Base-by-base conservation (phyloP, 2,888 invertebrate genomes). In the Hedychridium roseum region DNA sequence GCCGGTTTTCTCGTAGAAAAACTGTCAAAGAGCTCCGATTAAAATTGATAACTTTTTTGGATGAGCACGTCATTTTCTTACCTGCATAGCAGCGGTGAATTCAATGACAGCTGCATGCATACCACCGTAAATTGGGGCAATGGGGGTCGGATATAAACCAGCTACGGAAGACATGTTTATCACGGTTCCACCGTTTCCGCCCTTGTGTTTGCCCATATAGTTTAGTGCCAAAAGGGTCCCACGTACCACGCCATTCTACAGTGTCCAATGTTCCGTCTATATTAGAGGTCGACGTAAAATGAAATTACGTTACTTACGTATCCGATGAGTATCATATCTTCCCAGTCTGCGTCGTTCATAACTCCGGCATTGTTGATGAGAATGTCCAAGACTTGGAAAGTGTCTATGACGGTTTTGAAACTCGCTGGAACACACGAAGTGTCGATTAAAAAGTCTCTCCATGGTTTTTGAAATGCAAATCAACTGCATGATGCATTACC, bases 111-210 rank as follows among this genome's bases (percentile, higher is more conserved):
- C 79, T 46, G 67, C 61, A 64, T 85, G 85, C 0, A 85, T 85
- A 1, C 83, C 84, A 12, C 81, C 80, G 60, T 86, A 86, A 15
- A 84, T 74, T 1, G 86, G 85, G 3, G 80, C 64, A 12, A 77
- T 80, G 15, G 79, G 79, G n/a, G 80, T 75, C 0, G 81, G 70
- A 54, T 79, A 72, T 28, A 81, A 78, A 0, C 86, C 86, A 49
- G 83, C 81, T 20, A 84, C 82, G 0, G 87, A 86, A 0, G 85
- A 80, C 21, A 87, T 77, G 65, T 89, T 88, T 11, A 88, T 79
- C 16, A 88, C 82, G 0, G 82, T 80, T 0, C 88, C 88, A 2
- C 88, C 88, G 14, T 68, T 59, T 1, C 81, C 81, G 6, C 80
- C 80, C 43, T 77, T 80, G 54, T 81, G 78, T 41, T 75, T 78